Base-by-base conservation (phyloP, 2,113 vertebrate genomes). In the Scytalopus superciliaris region DNA sequence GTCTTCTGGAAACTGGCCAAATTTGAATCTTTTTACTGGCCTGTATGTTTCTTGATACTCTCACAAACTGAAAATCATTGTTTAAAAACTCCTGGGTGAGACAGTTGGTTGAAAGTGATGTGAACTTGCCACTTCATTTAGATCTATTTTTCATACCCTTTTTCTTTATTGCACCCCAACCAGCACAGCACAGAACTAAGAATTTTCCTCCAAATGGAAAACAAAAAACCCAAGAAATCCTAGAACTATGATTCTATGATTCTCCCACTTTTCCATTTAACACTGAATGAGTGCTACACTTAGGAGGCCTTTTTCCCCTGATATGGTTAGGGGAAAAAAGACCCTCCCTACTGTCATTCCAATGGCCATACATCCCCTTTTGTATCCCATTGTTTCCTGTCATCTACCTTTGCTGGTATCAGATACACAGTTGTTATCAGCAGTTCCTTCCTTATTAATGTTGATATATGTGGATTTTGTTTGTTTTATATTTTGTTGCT, bases 401-500 rank as follows among this genome's bases (percentile, higher is more conserved):
- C 60, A 44, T 69, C 76, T 86, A 35, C 39, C 59, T 86, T 68
- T 67, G 47, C 63, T 84, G 42, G 19, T 66, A 47, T 86, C 59
- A 67, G 63, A 90, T 55, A 86, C 12, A 33, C 19, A 31, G 42
- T 16, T 73, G n/a, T 92, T 95, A 93, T 93, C 92, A 84, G 64
- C 60, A 89, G 72, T 88, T 94, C 86, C 90, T 95, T 95, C 94
- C 89, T 93, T 78, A 55, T 78, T 84, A 73, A 21, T 81, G 45
- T 55, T 86, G 72, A 92, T 83, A 74, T 39, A 70, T 74, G 56
- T 75, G 42, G 1, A 14, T 14, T 84, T 77, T 72, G 25, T 94
- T 90, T 94, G 76, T 86, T 93, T 89, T 87, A 67, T 89, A 47
- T 84, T 94, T 80, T 91, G 83, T 87, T 96, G 64, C 94, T 89